Evolutionary conservation across 2,888 invertebrate genomes (phyloP), one percentile per base, ranked within the genome.

Genomic region (Plebejus argus): DNA sequence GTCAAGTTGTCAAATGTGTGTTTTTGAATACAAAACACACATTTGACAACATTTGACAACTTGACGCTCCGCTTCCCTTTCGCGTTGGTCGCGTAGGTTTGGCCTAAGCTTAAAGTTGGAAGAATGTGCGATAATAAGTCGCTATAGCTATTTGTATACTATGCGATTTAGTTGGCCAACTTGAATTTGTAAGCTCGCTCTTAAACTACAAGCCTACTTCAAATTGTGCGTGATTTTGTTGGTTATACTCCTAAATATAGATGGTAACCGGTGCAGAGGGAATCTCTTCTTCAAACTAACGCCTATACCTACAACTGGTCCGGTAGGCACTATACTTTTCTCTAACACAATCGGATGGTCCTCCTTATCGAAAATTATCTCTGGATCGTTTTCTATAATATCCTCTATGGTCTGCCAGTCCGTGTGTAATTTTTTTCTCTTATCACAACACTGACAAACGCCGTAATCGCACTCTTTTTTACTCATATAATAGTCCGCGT

Each of bases 321-420:
- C 85, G 20, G 84, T 78, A 35, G 82, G 79, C 1, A 81, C 78
- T 0, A 84, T 83, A 45, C 83, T 85, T 1, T 87, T 84, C 4
- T 86, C 88, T 78, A 91, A 90, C 2, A 92, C 90, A 1, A 91
- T 83, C 15, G 92, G 92, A 80, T 91, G 91, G 70, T 92, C 89
- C 28, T 93, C 89, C 12, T 85, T 81, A 86, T 94, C 93, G 83
- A 94, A 94, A 79, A 94, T 93, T 1, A 94, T 93, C 81, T 94
- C 94, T 1, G 93, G 92, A 83, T 94, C 93, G 70, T 93, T 92
- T 76, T 93, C 93, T n/a, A 94, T 94, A 1, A 91, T 91, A 77
- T 92, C 90, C 83, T 92, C 93, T 35, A 94, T 92, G 0, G 90
- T 88, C 77, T 90, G 83, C 94, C 94, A 94, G 76, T 92, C 88